Conservation (phyloP, 2,113 vertebrate species). For the Zosterops hypoxanthus region DNA sequence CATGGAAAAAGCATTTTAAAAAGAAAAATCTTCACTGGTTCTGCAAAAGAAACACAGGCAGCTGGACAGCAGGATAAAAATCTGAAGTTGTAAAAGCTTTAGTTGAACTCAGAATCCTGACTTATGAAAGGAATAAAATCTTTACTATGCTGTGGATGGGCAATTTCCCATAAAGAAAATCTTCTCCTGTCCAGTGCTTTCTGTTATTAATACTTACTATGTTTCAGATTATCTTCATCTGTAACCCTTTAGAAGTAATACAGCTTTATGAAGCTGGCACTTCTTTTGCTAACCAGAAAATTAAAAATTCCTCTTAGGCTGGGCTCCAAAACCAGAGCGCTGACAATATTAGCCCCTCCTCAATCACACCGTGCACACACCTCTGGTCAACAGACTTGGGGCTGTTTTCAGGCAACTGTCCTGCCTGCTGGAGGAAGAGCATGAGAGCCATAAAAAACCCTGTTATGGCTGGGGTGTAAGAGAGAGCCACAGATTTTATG, state of each 20-base stretch:
- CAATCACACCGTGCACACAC: background rate
- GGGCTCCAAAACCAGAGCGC: background rate
- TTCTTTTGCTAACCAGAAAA: background rate
- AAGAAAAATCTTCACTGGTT: background rate
- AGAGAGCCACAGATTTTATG: background rate
- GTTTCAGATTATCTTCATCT: slow-evolving; percentile 26
- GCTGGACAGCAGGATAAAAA: slow-evolving; percentile 5
- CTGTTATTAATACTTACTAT: background rate
- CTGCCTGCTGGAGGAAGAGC: background rate
- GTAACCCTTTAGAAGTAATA: background rate
- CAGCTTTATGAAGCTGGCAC: background rate
- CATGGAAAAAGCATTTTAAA: background rate
- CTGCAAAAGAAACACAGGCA: background rate
- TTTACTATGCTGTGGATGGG: slow-evolving; percentile 24
- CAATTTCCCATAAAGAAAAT: slow-evolving; percentile 27
- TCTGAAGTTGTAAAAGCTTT: background rate
- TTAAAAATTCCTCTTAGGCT: background rate
- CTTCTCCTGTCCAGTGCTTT: background rate
- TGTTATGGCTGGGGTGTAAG: background rate
- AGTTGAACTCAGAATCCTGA: slow-evolving; percentile 10
- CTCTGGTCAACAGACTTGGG: background rate
- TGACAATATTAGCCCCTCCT: background rate
- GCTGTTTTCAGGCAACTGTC: background rate
- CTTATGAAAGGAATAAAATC: slow-evolving; percentile 57
- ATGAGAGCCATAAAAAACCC: background rate